Evolutionary conservation across 2,797 vertebrate species (phyloP).

Genomic region (Crocodylus rhombifer): DNA sequence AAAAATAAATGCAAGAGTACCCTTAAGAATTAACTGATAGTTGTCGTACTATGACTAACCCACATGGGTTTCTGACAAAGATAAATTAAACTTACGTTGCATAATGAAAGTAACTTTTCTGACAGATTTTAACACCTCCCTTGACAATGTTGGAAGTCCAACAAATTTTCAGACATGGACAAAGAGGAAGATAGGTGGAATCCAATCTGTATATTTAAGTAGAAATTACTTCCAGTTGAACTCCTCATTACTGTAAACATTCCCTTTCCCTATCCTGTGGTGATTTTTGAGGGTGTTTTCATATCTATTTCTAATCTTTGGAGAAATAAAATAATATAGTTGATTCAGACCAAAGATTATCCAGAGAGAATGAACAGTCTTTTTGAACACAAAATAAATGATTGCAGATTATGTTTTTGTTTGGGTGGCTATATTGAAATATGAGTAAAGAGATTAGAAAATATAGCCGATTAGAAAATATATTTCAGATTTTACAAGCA

Average conservation of each 20-base stretch:
- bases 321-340: not conserved
- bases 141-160: not conserved
- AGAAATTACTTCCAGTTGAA: not conserved
- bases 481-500: slow-evolving; percentile 6
- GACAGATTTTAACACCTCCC: not conserved
- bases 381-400: not conserved
- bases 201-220: not conserved
- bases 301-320: not conserved
- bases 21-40: not conserved
- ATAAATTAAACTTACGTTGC: not conserved
- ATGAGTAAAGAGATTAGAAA: slow-evolving; percentile 25
- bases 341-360: slow-evolving; percentile 27
- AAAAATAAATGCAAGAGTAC: not conserved
- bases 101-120: not conserved
- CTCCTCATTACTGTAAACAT: not conserved
- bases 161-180: slow-evolving; percentile 1
- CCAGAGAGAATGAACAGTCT: not conserved
- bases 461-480: slow-evolving; percentile 10
- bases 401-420: slow-evolving; percentile 1
- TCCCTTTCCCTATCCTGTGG: slow-evolving; percentile 6
- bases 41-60: not conserved
- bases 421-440: slow-evolving; percentile 24
- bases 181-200: not conserved
- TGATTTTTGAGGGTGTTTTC: not conserved
- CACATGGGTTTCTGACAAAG: not conserved